Evolutionary conservation across 2,113 vertebrate species (phyloP).

Genomic region (Dasypus novemcinctus): DNA sequence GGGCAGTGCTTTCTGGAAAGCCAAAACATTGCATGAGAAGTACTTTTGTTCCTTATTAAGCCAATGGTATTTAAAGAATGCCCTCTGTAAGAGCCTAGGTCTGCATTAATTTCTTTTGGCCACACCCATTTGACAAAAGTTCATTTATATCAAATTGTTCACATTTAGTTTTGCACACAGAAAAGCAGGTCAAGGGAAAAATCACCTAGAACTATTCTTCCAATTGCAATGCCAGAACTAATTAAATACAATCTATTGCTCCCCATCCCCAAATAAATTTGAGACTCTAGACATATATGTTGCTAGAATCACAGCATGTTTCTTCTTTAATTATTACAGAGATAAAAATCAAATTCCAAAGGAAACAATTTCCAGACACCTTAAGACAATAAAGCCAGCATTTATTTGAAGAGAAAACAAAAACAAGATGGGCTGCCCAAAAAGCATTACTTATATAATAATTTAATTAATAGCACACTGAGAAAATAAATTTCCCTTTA

Average conservation of each 20-base stretch:
- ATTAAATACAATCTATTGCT: constrained; percentile 32
- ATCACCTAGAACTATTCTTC: not conserved
- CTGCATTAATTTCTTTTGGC: not conserved
- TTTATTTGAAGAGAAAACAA: constrained; percentile 73
- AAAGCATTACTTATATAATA: constrained; percentile 46
- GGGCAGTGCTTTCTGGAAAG: not conserved
- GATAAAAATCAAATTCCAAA: constrained; percentile 73
- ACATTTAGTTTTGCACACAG: not conserved
- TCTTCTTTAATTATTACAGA: constrained; percentile 41
- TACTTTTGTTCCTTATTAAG: not conserved
- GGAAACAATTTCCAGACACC: constrained; percentile 73
- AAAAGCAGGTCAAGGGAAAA: constrained; percentile 10
- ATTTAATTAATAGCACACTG: constrained; percentile 72
- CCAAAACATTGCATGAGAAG: not conserved
- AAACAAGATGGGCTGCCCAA: constrained; percentile 40
- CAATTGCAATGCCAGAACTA: not conserved
- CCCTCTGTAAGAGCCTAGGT: not conserved
- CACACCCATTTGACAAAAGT: not conserved
- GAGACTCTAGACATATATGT: not conserved
- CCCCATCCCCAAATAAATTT: not conserved
- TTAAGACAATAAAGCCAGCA: constrained; percentile 64
- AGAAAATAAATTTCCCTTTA: constrained; percentile 58
- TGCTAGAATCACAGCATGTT: constrained; percentile 12
- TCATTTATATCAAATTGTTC: not conserved
- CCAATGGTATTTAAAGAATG: not conserved